Conservation (phyloP, 2,888 invertebrate species). For the Xestia ashworthii region DNA sequence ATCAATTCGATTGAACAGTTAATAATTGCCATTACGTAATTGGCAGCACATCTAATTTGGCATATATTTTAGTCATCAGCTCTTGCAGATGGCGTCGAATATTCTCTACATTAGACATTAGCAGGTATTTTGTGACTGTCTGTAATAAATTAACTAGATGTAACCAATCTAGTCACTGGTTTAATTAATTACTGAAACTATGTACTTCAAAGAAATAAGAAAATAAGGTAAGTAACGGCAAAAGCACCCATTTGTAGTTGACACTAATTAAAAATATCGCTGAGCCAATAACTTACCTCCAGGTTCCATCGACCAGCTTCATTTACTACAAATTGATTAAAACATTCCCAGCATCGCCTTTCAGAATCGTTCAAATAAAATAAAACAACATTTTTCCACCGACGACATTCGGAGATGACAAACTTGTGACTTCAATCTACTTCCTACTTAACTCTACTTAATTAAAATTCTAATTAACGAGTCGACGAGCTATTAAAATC, state of each 20-base stretch:
- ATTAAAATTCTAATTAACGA: constrained; percentile 63
- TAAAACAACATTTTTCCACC: constrained; percentile 39
- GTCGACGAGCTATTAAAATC: constrained; percentile 45
- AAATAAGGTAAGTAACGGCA: constrained; percentile 1
- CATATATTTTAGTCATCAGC: too few relatives aligned
- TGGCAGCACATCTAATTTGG: too few relatives aligned
- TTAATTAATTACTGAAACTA: constrained; percentile 34
- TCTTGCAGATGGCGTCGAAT: too few relatives aligned
- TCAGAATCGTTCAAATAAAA: constrained; percentile 29
- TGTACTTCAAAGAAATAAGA: constrained; percentile 28
- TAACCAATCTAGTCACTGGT: not conserved
- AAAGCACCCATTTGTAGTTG: constrained; percentile 12
- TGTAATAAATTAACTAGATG: not conserved
- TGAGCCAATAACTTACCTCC: constrained; percentile 29
- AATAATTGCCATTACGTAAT: constrained; percentile 11
- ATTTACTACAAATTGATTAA: constrained; percentile 53
- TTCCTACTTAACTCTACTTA: constrained; percentile 52
- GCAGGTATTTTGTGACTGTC: not conserved
- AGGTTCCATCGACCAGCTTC: constrained; percentile 5
- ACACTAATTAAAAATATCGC: constrained; percentile 44
- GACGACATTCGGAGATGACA: constrained; percentile 49
- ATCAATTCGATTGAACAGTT: not conserved
- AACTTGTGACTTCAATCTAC: constrained; percentile 52
- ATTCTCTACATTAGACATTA: too few relatives aligned
- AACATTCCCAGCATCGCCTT: constrained; percentile 43